These are phyloP conservation scores for Formica aserva DNA, from an alignment of 2,888 invertebrate genomes.

Conservation along the genomic window DNA sequence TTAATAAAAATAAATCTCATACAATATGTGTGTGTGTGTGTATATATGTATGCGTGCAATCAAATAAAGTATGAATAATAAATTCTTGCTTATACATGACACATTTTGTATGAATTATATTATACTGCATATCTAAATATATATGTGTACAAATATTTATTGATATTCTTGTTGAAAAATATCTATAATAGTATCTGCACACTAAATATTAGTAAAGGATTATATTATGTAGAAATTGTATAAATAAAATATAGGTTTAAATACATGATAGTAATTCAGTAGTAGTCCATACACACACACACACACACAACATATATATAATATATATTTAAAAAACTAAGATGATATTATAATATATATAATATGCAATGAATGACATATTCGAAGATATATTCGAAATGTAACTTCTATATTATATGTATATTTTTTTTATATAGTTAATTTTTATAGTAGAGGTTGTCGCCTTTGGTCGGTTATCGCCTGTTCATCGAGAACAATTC, in stretches of 20 bases:
- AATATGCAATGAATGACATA: not conserved
- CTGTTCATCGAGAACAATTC: slow-evolving; percentile 57
- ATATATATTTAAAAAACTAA: slow-evolving; percentile 24
- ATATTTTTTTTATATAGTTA: slow-evolving; percentile 31
- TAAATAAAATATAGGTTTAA: slow-evolving; percentile 15
- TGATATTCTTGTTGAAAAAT: not conserved
- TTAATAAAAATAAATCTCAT: not conserved
- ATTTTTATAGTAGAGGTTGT: slow-evolving; percentile 35
- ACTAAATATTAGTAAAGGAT: slow-evolving; percentile 5
- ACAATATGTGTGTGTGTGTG: not conserved
- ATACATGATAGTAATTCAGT: not conserved
- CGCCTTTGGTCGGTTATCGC: slow-evolving; percentile 67
- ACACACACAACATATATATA: not conserved
- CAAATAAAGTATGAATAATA: not conserved
- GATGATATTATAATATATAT: not conserved
- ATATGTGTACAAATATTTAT: not conserved
- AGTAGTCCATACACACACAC: no score
- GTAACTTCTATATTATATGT: not conserved
- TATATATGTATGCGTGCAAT: not conserved
- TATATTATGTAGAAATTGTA: not conserved
- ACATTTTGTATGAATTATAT: not conserved
- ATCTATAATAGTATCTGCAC: not conserved
- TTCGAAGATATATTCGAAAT: not conserved
- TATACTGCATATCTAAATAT: slow-evolving; percentile 21
- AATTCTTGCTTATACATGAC: not conserved